phyloP scores from a whole-genome alignment of 35 echinoderm and acorn worm species.

The Stichopus chloronotus region DNA sequence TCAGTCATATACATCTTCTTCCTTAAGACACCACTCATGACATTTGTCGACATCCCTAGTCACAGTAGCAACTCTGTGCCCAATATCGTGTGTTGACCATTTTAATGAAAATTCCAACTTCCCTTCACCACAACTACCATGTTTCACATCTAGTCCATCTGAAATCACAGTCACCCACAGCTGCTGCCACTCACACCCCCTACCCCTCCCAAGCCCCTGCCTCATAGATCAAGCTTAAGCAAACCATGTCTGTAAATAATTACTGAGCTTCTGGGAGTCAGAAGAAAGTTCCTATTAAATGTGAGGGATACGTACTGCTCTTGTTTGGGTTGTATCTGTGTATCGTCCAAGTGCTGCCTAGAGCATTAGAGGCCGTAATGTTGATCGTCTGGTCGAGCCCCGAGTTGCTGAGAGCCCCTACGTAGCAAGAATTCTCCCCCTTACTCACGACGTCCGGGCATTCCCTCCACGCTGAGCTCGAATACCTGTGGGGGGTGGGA shows the following conservation, averaged over 20 bases:
- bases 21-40: too few relatives aligned
- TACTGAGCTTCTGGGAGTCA: not conserved
- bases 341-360: constrained; percentile 1
- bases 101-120: too few relatives aligned
- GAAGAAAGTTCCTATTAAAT: not conserved
- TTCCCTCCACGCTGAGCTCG: not conserved
- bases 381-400: constrained; percentile 35
- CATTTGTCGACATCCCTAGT: too few relatives aligned
- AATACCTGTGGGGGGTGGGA: not conserved
- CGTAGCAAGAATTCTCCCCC: constrained; percentile 30
- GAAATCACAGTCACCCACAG: not conserved
- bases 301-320: constrained; percentile 20
- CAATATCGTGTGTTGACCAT: too few relatives aligned
- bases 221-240: too few relatives aligned
- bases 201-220: not conserved
- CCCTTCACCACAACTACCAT: too few relatives aligned
- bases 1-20: too few relatives aligned
- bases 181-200: not conserved
- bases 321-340: constrained; percentile 34
- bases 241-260: not conserved
- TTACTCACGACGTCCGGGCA: constrained; percentile 44
- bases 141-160: too few relatives aligned
- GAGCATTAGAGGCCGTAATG: constrained; percentile 47
- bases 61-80: too few relatives aligned
- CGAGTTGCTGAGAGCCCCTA: constrained; percentile 23